Percentiles rank a stretch among this genome's conserved stretches.
Evolutionary conservation across 1,140 invertebrate species (phyloP).

Genomic region (Drosophila watanabei): DNA sequence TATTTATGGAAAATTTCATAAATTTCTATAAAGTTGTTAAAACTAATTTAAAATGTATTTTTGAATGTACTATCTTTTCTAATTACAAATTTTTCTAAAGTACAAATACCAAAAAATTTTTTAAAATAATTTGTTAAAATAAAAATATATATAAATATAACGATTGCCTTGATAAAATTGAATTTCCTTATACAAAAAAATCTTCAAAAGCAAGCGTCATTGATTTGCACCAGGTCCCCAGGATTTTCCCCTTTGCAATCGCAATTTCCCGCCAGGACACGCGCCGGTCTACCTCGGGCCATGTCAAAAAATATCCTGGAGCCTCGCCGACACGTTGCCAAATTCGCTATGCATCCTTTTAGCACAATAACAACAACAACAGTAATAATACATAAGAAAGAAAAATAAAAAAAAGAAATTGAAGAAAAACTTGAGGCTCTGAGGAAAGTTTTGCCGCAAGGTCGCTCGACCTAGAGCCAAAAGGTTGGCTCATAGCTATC

Average conservation of each 20-base stretch:
- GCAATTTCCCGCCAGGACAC: conserved; percentile 61
- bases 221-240: conserved; percentile 42
- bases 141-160: conserved; percentile 2
- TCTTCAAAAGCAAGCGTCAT: conserved; percentile 73
- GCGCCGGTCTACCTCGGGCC: conserved; percentile 32
- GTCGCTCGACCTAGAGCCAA: conserved; percentile 65
- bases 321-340: conserved; percentile 64
- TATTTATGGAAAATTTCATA: neutral
- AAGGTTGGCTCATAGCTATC: conserved; percentile 41
- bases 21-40: neutral
- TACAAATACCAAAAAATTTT: neutral
- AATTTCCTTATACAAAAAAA: conserved; percentile 67
- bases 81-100: conserved; percentile 1
- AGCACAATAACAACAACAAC: conserved; percentile 20
- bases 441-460: conserved; percentile 69
- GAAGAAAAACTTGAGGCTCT: conserved; percentile 56
- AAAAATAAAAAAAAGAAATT: conserved; percentile 8
- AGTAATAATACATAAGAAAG: conserved; percentile 11
- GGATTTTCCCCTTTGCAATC: neutral
- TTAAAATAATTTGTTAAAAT: neutral
- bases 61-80: neutral
- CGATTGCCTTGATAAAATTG: conserved; percentile 58
- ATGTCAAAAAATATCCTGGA: conserved; percentile 42
- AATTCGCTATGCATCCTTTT: conserved; percentile 57
- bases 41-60: neutral